Conservation (phyloP, 35 echinoderm and acorn worm species). For the Lytechinus variegatus region DNA sequence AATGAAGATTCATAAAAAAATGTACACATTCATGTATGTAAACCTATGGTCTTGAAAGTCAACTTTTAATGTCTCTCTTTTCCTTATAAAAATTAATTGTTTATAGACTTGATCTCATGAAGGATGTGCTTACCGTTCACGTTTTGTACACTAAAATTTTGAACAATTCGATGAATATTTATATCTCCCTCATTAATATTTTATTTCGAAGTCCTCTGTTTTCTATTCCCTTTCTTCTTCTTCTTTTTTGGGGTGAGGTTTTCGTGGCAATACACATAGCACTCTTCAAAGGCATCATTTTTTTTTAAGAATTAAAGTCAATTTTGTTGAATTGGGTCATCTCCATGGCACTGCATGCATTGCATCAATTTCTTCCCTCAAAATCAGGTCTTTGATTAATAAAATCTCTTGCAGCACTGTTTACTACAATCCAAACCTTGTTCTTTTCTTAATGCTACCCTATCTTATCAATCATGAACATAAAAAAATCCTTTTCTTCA, state of each 20-base stretch:
- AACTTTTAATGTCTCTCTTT: background rate
- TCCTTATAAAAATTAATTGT: background rate
- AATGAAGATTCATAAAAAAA: background rate
- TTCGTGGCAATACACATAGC: background rate
- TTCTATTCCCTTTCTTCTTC: background rate
- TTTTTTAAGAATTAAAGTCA: background rate
- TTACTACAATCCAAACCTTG: background rate
- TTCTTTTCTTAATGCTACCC: background rate
- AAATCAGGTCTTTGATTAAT: background rate
- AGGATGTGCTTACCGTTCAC: background rate
- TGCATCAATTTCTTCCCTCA: background rate
- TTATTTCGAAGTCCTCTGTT: background rate
- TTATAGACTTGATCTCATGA: background rate
- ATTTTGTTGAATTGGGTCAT: background rate
- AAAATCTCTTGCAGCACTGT: background rate
- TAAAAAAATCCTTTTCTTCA: background rate
- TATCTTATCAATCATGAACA: background rate
- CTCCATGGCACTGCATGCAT: background rate
- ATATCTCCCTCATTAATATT: background rate
- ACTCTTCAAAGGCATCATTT: background rate
- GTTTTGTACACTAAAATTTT: background rate
- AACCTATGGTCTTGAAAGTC: background rate
- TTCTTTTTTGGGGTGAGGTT: background rate
- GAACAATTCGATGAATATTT: background rate
- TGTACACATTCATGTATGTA: background rate